Percentiles rank a stretch among this genome's conserved stretches.
Conservation (phyloP, 2,888 invertebrate genomes). For the Notodonta ziczac region DNA sequence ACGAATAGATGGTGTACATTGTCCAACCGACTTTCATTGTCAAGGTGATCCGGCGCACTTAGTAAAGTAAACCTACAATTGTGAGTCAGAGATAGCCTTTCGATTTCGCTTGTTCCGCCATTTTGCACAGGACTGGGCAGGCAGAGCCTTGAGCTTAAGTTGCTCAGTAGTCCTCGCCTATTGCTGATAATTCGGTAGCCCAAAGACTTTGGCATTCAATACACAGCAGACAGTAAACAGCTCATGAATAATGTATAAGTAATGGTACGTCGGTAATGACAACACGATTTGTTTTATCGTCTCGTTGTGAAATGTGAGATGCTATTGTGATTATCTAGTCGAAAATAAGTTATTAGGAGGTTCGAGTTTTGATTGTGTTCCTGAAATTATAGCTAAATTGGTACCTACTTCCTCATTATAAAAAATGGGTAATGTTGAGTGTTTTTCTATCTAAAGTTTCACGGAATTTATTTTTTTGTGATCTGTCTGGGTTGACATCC, state of each 20-base stretch:
- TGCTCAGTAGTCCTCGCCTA: conserved; percentile 38
- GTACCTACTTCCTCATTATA: neutral
- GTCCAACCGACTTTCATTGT: conserved; percentile 80
- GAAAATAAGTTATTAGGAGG: no score
- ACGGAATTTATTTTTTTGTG: conserved; percentile 15
- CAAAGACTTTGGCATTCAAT: neutral
- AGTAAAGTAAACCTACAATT: conserved; percentile 54
- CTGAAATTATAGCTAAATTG: neutral
- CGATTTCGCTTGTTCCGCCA: conserved; percentile 73
- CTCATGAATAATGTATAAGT: conserved; percentile 5
- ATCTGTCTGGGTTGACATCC: neutral
- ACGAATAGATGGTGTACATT: conserved; percentile 61
- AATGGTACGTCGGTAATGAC: neutral
- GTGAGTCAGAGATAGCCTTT: conserved; percentile 81
- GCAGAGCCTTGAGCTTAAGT: conserved; percentile 57
- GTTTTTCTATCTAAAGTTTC: conserved; percentile 9
- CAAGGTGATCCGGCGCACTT: conserved; percentile 70
- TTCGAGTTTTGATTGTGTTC: neutral
- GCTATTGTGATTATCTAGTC: no score
- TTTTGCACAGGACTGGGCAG: conserved; percentile 52
- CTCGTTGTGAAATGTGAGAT: neutral
- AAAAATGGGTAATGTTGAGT: neutral
- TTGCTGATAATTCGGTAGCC: conserved; percentile 20
- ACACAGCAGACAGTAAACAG: neutral
- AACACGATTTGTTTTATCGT: neutral